Conservation (phyloP, 2,113 vertebrate species). For the Pterophyllum scalare region DNA sequence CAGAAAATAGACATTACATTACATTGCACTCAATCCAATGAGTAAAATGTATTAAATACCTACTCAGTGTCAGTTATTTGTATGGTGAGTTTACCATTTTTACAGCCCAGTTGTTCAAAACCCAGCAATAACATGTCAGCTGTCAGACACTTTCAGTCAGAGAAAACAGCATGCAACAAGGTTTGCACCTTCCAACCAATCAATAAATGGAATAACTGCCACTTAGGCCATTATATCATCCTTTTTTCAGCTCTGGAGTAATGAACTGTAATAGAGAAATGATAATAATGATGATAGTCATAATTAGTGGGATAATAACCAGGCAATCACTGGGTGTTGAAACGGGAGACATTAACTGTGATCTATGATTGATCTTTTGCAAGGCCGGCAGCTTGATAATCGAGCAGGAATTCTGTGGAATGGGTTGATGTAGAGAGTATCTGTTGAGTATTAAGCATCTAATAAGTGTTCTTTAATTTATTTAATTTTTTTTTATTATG, state of each 20-base stretch:
- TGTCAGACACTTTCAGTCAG: conserved; percentile 15
- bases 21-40: conserved; percentile 70
- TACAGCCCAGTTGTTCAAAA: conserved; percentile 73
- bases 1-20: neutral
- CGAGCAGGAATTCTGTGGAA: conserved; percentile 47
- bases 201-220: conserved; percentile 59
- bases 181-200: conserved; percentile 46
- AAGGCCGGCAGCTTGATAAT: conserved; percentile 49
- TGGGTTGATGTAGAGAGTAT: neutral
- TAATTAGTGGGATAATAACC: conserved; percentile 75
- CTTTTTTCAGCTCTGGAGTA: conserved; percentile 70
- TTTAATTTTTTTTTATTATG: neutral
- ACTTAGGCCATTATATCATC: conserved; percentile 62
- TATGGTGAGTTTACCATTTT: conserved; percentile 78
- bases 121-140: conserved; percentile 61
- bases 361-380: conserved; percentile 71
- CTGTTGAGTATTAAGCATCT: neutral
- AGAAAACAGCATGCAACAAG: conserved; percentile 48
- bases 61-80: conserved; percentile 64
- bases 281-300: conserved; percentile 77
- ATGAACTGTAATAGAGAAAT: conserved; percentile 79
- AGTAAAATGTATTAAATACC: conserved; percentile 59
- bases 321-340: conserved; percentile 63
- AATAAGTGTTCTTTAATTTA: neutral
- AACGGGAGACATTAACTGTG: conserved; percentile 70